phyloP scores from a whole-genome alignment of 2,888 invertebrate genomes.

The Andricus quercusramuli region DNA sequence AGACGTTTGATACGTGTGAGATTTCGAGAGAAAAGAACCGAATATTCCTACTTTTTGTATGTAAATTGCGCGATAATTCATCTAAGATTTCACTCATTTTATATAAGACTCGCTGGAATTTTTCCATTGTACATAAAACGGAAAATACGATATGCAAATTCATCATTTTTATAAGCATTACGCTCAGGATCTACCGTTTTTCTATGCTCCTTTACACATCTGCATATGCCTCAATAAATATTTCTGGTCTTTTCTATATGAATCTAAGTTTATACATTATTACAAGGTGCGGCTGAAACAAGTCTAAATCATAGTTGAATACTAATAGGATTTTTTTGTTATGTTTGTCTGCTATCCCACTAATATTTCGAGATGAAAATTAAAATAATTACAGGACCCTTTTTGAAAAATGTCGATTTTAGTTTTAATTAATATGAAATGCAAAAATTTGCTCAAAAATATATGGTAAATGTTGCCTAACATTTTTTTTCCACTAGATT shows the following conservation, averaged over 20 bases:
- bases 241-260: constrained; percentile 53
- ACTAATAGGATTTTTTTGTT: too few species aligned
- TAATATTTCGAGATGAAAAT: too few species aligned
- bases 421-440: too few species aligned
- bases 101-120: constrained; percentile 19
- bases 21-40: constrained; percentile 1
- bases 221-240: constrained; percentile 53
- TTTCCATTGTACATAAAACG: constrained; percentile 45
- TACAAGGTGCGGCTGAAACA: not conserved
- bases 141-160: constrained; percentile 42
- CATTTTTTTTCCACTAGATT: too few species aligned
- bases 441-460: too few species aligned
- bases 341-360: too few species aligned
- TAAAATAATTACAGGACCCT: too few species aligned
- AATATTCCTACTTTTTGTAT: constrained; percentile 28
- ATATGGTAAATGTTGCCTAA: too few species aligned
- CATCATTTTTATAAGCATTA: constrained; percentile 47
- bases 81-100: constrained; percentile 9
- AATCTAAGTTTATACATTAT: not conserved
- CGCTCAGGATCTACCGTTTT: constrained; percentile 51
- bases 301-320: not conserved
- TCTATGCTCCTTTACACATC: constrained; percentile 52
- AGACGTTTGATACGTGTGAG: not conserved
- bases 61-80: constrained; percentile 31
- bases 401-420: too few species aligned